Evolutionary conservation across 2,888 invertebrate genomes (phyloP).

Genomic region (Phasia obesa): DNA sequence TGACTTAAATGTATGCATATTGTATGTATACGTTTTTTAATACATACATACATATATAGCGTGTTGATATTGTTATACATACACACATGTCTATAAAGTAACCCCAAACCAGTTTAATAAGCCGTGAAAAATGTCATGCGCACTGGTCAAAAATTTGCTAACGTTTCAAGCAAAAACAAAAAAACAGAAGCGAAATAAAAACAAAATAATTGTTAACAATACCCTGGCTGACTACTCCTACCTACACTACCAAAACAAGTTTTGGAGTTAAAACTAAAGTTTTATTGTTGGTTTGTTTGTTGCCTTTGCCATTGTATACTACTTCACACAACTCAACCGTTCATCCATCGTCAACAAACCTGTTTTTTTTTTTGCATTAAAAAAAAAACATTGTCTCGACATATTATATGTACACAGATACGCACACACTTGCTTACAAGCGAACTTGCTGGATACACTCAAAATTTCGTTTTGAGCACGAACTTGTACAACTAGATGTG

Average conservation of each 20-base stretch:
- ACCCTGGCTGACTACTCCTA: conserved; percentile 64
- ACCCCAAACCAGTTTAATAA: conserved; percentile 65
- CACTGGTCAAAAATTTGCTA: conserved; percentile 65
- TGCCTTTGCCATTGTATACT: conserved; percentile 38
- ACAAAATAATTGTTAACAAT: conserved; percentile 63
- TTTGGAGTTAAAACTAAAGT: conserved; percentile 41
- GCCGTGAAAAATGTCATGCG: conserved; percentile 73
- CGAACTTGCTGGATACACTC: conserved; percentile 38
- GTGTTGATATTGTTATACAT: conserved; percentile 40
- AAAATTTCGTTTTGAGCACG: conserved; percentile 29
- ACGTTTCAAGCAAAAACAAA: conserved; percentile 58
- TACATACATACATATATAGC: conserved; percentile 3
- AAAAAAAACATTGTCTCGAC: conserved; percentile 74
- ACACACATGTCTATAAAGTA: conserved; percentile 45
- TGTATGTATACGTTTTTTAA: conserved; percentile 3
- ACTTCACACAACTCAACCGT: conserved; percentile 6
- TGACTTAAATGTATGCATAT: conserved; percentile 34
- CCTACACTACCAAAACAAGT: conserved; percentile 70
- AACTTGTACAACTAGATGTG: conserved; percentile 39
- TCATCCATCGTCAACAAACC: conserved; percentile 77
- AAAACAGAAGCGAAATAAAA: conserved; percentile 33
- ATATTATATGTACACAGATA: conserved; percentile 26
- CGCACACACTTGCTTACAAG: conserved; percentile 15
- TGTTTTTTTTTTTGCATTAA: conserved; percentile 73
- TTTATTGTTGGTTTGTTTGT: conserved; percentile 12